Conservation (phyloP, 2,888 invertebrate species). For the Drosophila tanythrix region DNA sequence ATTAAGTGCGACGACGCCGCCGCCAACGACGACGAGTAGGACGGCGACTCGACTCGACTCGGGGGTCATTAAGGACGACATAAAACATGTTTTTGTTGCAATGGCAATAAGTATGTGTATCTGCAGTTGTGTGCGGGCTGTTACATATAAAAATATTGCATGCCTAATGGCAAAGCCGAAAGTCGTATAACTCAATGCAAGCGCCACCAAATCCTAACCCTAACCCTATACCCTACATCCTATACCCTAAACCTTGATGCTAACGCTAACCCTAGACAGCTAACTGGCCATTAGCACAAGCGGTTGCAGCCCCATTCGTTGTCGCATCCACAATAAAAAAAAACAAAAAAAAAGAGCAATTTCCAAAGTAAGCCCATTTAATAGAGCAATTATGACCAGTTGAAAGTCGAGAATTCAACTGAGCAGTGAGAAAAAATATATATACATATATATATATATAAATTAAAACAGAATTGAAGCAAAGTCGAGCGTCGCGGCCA, state of each 20-base stretch:
- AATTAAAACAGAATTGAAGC: conserved; percentile 36
- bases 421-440: conserved; percentile 11
- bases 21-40: conserved; percentile 22
- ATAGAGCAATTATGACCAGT: conserved; percentile 81
- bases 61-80: conserved; percentile 78
- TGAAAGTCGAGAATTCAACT: conserved; percentile 56
- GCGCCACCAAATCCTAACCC: conserved; percentile 21
- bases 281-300: conserved; percentile 65
- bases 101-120: conserved; percentile 58
- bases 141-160: conserved; percentile 68
- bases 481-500: conserved; percentile 69
- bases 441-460: background rate
- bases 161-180: conserved; percentile 75
- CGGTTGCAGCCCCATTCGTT: conserved; percentile 46
- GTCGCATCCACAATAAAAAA: conserved; percentile 35
- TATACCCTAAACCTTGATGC: background rate
- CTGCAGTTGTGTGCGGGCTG: conserved; percentile 32
- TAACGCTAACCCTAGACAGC: conserved; percentile 22
- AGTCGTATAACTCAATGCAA: conserved; percentile 66
- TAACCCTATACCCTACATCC: background rate
- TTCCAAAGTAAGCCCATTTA: conserved; percentile 72
- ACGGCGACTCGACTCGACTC: conserved; percentile 47
- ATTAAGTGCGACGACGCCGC: conserved; percentile 70
- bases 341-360: conserved; percentile 36
- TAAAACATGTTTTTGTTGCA: conserved; percentile 80